Evolutionary conservation across 2,888 invertebrate species (phyloP).

Genomic region (Cecidostiba fungosa): DNA sequence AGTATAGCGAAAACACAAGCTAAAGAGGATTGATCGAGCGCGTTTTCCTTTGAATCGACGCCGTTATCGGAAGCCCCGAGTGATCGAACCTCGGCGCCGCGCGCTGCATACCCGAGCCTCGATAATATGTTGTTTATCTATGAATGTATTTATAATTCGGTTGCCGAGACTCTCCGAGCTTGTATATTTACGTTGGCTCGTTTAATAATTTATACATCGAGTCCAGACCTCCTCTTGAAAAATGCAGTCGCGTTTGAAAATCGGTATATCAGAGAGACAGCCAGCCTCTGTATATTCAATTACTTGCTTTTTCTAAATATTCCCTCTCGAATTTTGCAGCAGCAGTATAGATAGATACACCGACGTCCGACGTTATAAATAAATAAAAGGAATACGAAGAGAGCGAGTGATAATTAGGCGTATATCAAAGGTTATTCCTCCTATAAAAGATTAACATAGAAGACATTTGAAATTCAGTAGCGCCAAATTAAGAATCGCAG

Average conservation of each 20-base stretch:
- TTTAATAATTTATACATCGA: too few relatives aligned
- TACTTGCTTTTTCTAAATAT: too few relatives aligned
- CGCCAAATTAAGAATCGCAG: neutral
- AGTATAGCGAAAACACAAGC: neutral
- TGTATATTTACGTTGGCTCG: too few relatives aligned
- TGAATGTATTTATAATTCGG: neutral
- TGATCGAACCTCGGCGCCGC: neutral
- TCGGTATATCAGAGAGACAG: too few relatives aligned
- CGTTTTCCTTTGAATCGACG: neutral
- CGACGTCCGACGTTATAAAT: too few relatives aligned
- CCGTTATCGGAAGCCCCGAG: neutral
- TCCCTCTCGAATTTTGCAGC: too few relatives aligned
- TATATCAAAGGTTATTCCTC: neutral
- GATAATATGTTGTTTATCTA: neutral
- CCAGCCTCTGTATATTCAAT: too few relatives aligned
- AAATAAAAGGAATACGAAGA: neutral
- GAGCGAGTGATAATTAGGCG: neutral
- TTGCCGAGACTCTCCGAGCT: neutral
- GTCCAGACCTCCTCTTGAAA: too few relatives aligned
- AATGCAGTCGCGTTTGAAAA: too few relatives aligned
- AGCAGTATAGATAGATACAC: too few relatives aligned
- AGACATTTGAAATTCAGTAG: neutral
- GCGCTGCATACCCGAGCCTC: neutral
- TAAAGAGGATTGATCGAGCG: neutral
- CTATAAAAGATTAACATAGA: neutral